phyloP scores from a whole-genome alignment of 2,888 invertebrate genomes.

The Cosmia trapezina region DNA sequence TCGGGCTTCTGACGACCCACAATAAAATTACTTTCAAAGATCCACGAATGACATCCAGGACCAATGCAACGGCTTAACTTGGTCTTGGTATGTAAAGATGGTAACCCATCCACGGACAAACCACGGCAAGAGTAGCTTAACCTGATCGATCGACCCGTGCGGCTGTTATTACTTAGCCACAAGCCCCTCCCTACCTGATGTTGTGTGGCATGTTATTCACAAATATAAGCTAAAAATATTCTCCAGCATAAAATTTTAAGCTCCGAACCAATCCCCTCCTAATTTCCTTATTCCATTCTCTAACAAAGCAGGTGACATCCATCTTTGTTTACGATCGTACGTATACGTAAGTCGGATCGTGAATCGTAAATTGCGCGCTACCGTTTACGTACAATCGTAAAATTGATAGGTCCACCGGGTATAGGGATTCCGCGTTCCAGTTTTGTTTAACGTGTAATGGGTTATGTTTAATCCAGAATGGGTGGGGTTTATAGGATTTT shows the following conservation, averaged over 20 bases:
- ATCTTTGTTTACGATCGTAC: slow-evolving; percentile 59
- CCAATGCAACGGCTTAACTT: too few species aligned
- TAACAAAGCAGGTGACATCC: slow-evolving; percentile 61
- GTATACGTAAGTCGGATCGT: slow-evolving; percentile 50
- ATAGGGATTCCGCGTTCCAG: slow-evolving; percentile 51
- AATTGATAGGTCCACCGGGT: slow-evolving; percentile 62
- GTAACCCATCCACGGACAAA: too few species aligned
- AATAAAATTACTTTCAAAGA: too few species aligned
- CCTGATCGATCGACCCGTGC: too few species aligned
- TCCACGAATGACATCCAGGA: too few species aligned
- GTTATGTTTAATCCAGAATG: slow-evolving; percentile 46
- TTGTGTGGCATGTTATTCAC: neutral
- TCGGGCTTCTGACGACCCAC: too few species aligned
- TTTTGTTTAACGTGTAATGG: slow-evolving; percentile 49
- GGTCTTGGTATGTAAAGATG: too few species aligned
- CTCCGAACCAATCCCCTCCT: slow-evolving; percentile 16
- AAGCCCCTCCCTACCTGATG: too few species aligned
- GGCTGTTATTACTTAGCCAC: too few species aligned
- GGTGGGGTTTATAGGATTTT: neutral
- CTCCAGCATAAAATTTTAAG: slow-evolving; percentile 21
- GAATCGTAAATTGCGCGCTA: slow-evolving; percentile 57
- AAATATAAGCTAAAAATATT: slow-evolving; percentile 19
- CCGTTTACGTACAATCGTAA: slow-evolving; percentile 63
- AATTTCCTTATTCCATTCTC: slow-evolving; percentile 31
- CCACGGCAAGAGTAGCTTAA: too few species aligned